These are phyloP conservation scores for Chloroclysta siterata DNA, from an alignment of 2,888 invertebrate genomes.

Conservation along the genomic window DNA sequence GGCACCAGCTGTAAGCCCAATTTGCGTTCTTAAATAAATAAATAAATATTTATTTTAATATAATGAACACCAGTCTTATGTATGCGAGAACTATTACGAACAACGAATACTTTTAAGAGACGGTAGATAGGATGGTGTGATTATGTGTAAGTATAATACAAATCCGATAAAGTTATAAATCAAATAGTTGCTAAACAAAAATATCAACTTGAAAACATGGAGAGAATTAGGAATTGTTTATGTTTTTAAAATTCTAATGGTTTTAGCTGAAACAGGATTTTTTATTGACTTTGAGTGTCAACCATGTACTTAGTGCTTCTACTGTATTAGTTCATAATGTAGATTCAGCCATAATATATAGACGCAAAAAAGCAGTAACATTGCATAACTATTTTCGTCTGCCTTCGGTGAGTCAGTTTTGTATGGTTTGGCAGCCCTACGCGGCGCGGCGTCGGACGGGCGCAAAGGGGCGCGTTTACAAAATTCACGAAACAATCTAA, in stretches of 20 bases:
- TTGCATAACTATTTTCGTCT: constrained; percentile 8
- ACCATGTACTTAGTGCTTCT: too few species aligned
- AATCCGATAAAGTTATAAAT: too few species aligned
- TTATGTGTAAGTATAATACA: too few species aligned
- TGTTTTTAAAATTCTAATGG: too few species aligned
- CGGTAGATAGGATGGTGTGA: background rate
- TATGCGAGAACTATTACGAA: background rate
- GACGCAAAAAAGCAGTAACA: background rate
- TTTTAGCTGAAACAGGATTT: too few species aligned
- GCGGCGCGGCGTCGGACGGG: constrained; percentile 32
- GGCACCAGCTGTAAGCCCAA: too few species aligned
- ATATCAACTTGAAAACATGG: too few species aligned
- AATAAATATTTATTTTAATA: background rate
- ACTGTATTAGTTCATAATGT: too few species aligned
- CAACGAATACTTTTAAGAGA: background rate
- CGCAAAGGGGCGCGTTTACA: constrained; percentile 47
- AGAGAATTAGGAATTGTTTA: too few species aligned
- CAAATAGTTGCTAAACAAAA: too few species aligned
- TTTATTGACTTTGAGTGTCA: too few species aligned
- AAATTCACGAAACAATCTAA: constrained; percentile 61
- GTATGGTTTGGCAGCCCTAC: constrained; percentile 24
- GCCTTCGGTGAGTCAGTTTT: background rate
- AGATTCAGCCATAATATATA: background rate
- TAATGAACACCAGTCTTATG: background rate
- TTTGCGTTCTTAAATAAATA: too few species aligned